Base-by-base conservation (phyloP, 23 tunicate genomes). In the Corella eumyota region DNA sequence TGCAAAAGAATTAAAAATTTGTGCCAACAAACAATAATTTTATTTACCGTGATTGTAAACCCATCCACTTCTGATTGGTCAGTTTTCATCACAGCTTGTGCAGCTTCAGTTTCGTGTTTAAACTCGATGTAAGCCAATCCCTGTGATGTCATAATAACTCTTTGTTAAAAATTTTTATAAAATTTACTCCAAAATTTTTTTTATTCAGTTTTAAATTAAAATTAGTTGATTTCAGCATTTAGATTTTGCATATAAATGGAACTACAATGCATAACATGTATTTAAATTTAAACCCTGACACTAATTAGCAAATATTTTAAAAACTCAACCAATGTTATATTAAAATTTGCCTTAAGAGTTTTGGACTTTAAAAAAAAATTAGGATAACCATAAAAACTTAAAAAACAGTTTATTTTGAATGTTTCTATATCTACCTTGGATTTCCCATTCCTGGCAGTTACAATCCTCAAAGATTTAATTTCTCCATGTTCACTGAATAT, bases 401-500 rank as follows among this genome's bases (percentile, higher is more conserved):
- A n/a, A n/a, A n/a, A n/a, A n/a, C n/a, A n/a, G n/a, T n/a, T n/a
- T n/a, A n/a, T n/a, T n/a, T n/a, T n/a, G n/a, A n/a, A n/a, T n/a
- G n/a, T n/a, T n/a, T n/a, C n/a, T n/a, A n/a, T n/a, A n/a, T n/a
- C 30, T 46, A 86, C 95, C 61, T 88, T 88, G 1, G 96, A 74
- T 36, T 88, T 68, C 30, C 96, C 96, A 25, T 46, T 69, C 45
- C 88, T 34, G 27, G 87, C 69, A 0, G 76, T 79, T 1, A 79
- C 96, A 31, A 88, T 73, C 17, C 96, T 73, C 0, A 73, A 58
- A 3, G 76, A 61, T 50, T 68, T 79, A 28, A 88, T 29, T 4
- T 34, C 32, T 6, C 96, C 96, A 48, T 79, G 90, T 22, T 46
- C 32, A 4, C 77, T 61, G 58, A 88, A 88, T 1, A 54, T 35